Evolutionary conservation across 2,113 vertebrate genomes (phyloP).

Genomic region (Psittacara wagleri): DNA sequence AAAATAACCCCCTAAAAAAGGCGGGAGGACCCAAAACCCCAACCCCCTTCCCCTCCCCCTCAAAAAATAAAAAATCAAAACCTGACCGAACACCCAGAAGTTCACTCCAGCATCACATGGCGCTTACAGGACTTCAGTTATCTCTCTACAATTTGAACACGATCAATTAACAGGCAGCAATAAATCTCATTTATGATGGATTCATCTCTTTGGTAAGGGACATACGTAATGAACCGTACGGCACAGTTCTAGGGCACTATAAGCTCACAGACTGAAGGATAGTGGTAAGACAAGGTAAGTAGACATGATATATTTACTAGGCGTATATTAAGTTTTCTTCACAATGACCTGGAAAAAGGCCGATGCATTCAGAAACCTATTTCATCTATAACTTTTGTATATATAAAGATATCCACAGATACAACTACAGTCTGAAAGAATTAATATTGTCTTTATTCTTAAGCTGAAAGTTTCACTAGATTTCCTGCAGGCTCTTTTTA

Average conservation of each 20-base stretch:
- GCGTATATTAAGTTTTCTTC: background rate
- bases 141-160: background rate
- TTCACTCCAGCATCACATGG: background rate
- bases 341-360: background rate
- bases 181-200: background rate
- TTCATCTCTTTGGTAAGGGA: background rate
- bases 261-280: background rate
- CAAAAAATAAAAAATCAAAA: background rate
- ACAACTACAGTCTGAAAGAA: background rate
- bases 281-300: background rate
- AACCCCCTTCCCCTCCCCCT: background rate
- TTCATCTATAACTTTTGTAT: background rate
- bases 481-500: rapidly evolving
- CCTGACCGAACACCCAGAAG: background rate
- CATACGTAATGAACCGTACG: background rate
- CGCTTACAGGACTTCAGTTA: background rate
- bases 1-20: background rate
- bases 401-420: background rate
- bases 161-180: background rate
- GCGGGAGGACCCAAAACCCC: rapidly evolving
- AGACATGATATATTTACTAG: background rate
- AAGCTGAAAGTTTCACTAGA: background rate
- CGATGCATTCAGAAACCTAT: background rate
- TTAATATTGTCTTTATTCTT: background rate
- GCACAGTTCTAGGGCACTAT: background rate